Base-by-base conservation (phyloP, 2,888 invertebrate genomes). In the Andrena flavipes region DNA sequence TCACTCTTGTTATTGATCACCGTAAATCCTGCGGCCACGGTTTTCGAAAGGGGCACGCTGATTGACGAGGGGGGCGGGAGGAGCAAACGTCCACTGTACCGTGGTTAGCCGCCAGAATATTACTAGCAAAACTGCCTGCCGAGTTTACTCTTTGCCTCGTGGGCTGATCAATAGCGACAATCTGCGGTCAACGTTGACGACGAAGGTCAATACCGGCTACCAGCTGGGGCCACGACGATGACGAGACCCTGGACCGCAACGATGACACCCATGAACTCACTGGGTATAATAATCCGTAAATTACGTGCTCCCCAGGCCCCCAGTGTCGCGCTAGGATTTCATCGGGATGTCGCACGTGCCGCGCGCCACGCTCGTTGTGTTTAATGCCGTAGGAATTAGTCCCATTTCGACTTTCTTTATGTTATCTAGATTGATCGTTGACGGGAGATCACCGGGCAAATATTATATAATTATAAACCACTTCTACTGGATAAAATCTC, bases 261-360 rank as follows among this genome's bases (percentile, higher is more conserved):
- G 88, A 84, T 82, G 83, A 86, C 86, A 82, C 82, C 81, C 74
- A 75, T 78, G 79, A 76, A 88, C 82, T 76, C 71, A 33, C 23
- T 51, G 51, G 5, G 29, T 71, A 89, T 88, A 90, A 92, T 92
- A 92, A 92, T 92, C 90, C 91, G 87, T 90, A 84, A 91, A 90
- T 89, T 85, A 86, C 83, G 85, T 89, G 88, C 90, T 91, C 89
- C 91, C 90, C 86, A 86, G 76, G 82, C 69, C 74, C 67, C 81
- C 77, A 80, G 75, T 82, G 73, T 68, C 83, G 62, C 71, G 67
- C 62, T 30, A 60, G 60, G 60, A 29, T 64, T 48, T 56, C 62
- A 49, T 20, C 33, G 60, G 48, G 68, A 64, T 74, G 68, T 64
- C 67, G 30, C 33, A 33, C 26, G 6, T 8, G 56, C 29, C 30